Conservation (phyloP, 2,113 vertebrate species). For the Bostrychus sinensis region DNA sequence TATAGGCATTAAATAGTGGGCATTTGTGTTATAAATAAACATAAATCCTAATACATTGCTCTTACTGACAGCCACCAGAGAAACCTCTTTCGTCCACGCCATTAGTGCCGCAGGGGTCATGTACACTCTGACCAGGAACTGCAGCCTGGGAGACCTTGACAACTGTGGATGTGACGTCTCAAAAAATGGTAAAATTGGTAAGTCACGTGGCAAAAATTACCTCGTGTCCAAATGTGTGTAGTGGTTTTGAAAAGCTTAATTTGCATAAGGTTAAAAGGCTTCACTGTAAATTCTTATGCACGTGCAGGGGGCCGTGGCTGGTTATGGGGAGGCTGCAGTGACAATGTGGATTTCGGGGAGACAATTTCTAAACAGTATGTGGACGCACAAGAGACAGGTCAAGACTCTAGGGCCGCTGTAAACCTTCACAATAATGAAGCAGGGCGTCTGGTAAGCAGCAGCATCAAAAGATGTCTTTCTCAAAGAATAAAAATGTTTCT, state of each 20-base stretch:
- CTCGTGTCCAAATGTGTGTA: too few relatives aligned
- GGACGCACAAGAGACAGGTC: constrained; percentile 92
- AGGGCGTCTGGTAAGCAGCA: constrained; percentile 84
- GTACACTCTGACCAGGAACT: constrained; percentile 95
- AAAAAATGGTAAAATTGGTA: constrained; percentile 88
- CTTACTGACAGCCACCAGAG: constrained; percentile 86
- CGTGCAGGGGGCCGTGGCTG: constrained; percentile 90
- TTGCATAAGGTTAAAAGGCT: too few relatives aligned
- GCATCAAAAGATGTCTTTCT: neutral
- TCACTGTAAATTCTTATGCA: neutral
- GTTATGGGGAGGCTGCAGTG: constrained; percentile 97
- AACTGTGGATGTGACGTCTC: constrained; percentile 95
- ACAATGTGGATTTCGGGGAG: constrained; percentile 95
- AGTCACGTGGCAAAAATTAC: constrained; percentile 6
- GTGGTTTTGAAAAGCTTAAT: too few relatives aligned
- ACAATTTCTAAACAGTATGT: constrained; percentile 93
- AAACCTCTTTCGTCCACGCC: constrained; percentile 93
- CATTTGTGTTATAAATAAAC: too few relatives aligned
- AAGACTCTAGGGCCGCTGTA: constrained; percentile 90
- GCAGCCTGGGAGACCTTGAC: constrained; percentile 93
- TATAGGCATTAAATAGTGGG: too few relatives aligned
- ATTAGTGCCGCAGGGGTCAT: constrained; percentile 95
- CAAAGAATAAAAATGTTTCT: neutral
- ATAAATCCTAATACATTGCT: neutral
- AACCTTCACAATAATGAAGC: constrained; percentile 98